Evolutionary conservation across 2,797 vertebrate genomes (phyloP).

Genomic region (Champsocephalus esox): DNA sequence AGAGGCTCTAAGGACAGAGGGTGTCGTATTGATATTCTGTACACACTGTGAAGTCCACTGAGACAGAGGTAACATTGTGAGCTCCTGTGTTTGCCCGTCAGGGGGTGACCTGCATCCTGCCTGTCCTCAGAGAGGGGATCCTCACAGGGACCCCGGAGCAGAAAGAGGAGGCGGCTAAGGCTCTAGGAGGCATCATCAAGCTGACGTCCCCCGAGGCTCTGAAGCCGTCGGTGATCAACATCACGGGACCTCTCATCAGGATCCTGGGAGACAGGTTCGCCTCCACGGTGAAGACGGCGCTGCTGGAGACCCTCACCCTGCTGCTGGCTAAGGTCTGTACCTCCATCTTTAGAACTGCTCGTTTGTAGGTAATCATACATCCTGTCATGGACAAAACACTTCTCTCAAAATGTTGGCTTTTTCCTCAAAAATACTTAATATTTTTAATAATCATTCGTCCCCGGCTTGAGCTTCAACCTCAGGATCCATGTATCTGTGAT

Average conservation of each 20-base stretch:
- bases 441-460: too few relatives aligned
- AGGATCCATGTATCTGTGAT: too few relatives aligned
- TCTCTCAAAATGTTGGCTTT: too few relatives aligned
- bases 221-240: constrained; percentile 95
- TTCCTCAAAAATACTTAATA: too few relatives aligned
- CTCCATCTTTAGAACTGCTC: background rate
- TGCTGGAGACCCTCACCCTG: constrained; percentile 96
- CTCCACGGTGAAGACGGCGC: constrained; percentile 95
- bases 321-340: constrained; percentile 91
- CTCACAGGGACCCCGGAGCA: constrained; percentile 96
- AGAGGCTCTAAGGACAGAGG: too few relatives aligned
- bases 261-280: constrained; percentile 98
- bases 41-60: too few relatives aligned
- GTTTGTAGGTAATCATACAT: too few relatives aligned
- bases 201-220: constrained; percentile 96
- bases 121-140: constrained; percentile 95
- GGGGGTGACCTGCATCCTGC: constrained; percentile 97
- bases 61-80: too few relatives aligned
- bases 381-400: too few relatives aligned
- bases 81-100: constrained; percentile 52
- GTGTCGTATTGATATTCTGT: too few relatives aligned
- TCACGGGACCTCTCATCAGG: constrained; percentile 97
- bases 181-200: constrained; percentile 93
- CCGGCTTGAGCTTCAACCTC: too few relatives aligned
- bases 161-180: constrained; percentile 98